A percentile compares a stretch with the other conserved stretches of the same genome.
These are phyloP conservation scores for Apostichopus californicus DNA, from an alignment of 35 echinoderm and acorn worm genomes.

Conservation along the genomic window DNA sequence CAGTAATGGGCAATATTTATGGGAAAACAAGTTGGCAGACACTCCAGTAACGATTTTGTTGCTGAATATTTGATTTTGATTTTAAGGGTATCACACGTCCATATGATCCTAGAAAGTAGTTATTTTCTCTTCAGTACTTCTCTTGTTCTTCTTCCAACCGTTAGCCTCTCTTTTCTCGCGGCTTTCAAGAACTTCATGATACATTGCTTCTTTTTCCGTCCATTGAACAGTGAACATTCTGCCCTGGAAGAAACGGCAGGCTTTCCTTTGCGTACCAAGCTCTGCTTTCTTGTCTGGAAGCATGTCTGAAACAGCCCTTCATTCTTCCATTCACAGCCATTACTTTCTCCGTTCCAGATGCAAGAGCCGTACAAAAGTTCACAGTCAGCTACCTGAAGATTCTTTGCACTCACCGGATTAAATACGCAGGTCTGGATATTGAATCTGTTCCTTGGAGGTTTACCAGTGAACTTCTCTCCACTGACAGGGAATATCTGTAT, in stretches of 20 bases:
- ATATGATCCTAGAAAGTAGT: no score
- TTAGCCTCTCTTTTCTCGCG: not conserved
- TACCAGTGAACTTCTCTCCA: not conserved
- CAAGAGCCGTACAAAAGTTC: not conserved
- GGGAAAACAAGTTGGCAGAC: no score
- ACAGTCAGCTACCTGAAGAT: not conserved
- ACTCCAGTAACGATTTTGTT: no score
- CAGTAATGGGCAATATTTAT: no score
- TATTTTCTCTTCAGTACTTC: no score
- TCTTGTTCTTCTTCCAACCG: no score
- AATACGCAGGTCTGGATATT: not conserved
- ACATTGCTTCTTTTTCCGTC: not conserved
- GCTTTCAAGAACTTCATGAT: conserved; percentile 11
- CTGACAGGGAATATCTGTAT: conserved; percentile 3
- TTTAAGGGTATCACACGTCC: no score
- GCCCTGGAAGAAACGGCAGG: not conserved
- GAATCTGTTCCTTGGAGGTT: not conserved
- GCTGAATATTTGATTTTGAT: no score
- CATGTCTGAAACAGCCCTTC: not conserved
- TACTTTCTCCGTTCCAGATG: not conserved
- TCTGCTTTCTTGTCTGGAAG: not conserved
- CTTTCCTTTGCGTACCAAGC: not conserved
- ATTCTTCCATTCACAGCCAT: not conserved
- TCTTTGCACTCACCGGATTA: not conserved
- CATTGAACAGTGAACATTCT: not conserved